phyloP scores from a whole-genome alignment of 2,888 invertebrate species.

The Zygogramma bicolorata region DNA sequence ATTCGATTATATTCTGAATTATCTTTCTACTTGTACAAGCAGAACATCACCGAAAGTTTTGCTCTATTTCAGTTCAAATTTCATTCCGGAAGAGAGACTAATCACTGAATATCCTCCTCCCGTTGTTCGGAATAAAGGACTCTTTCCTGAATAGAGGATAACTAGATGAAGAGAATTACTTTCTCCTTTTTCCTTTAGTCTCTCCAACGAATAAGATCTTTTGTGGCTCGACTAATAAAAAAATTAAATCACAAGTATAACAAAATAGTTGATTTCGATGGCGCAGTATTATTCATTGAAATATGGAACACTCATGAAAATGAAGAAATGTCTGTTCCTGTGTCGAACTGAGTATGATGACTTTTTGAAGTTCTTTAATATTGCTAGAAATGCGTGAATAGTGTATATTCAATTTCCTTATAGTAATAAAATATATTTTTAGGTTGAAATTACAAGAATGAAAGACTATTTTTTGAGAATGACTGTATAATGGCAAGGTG shows the following conservation, averaged over 20 bases:
- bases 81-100: background rate
- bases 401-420: no score
- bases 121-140: slow-evolving; percentile 31
- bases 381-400: no score
- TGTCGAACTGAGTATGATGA: no score
- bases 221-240: slow-evolving; percentile 25
- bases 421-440: no score
- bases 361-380: no score
- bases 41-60: background rate
- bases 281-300: background rate
- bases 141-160: slow-evolving; percentile 35
- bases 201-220: slow-evolving; percentile 16
- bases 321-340: no score
- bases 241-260: slow-evolving; percentile 4
- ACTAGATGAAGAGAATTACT: slow-evolving; percentile 33
- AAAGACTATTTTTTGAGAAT: no score
- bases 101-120: slow-evolving; percentile 21
- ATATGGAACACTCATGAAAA: no score
- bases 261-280: background rate
- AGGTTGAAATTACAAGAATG: no score
- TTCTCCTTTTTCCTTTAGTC: slow-evolving; percentile 23
- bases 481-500: no score
- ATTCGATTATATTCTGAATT: background rate
- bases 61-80: background rate
- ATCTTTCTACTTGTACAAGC: background rate